These are phyloP conservation scores for Xylota sylvarum DNA, from an alignment of 2,888 invertebrate genomes.

Conservation along the genomic window DNA sequence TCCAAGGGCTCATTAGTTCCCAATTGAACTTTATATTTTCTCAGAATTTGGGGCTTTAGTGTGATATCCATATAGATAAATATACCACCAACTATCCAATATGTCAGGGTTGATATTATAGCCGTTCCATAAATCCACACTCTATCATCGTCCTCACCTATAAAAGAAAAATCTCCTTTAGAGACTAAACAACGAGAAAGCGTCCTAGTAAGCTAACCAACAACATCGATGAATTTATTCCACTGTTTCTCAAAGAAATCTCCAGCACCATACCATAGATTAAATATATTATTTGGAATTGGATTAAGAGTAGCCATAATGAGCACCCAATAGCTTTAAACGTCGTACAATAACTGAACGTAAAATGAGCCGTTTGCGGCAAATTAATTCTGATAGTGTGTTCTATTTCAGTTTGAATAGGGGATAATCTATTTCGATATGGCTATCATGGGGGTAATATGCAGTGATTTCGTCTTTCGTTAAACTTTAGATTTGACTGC, in stretches of 20 bases:
- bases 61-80: conserved; percentile 90
- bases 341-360: conserved; percentile 4
- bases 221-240: conserved; percentile 88
- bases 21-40: conserved; percentile 92
- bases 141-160: conserved; percentile 87
- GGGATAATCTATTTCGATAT: conserved; percentile 1
- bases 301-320: conserved; percentile 24
- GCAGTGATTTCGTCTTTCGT: no score
- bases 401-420: background rate
- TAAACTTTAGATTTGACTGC: background rate
- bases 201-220: conserved; percentile 84
- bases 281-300: background rate
- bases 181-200: background rate
- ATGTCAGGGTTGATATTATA: conserved; percentile 87
- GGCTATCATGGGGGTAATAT: background rate
- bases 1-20: conserved; percentile 91
- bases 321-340: background rate
- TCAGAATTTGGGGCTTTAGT: conserved; percentile 88
- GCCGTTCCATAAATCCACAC: conserved; percentile 88
- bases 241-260: conserved; percentile 91
- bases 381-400: background rate
- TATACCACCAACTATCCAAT: conserved; percentile 90
- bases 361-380: background rate
- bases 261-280: conserved; percentile 83
- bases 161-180: conserved; percentile 25